Percentiles rank a stretch among this genome's conserved stretches.
Evolutionary conservation across 2,797 vertebrate genomes (phyloP).

Genomic region (Pempheris klunzingeri): DNA sequence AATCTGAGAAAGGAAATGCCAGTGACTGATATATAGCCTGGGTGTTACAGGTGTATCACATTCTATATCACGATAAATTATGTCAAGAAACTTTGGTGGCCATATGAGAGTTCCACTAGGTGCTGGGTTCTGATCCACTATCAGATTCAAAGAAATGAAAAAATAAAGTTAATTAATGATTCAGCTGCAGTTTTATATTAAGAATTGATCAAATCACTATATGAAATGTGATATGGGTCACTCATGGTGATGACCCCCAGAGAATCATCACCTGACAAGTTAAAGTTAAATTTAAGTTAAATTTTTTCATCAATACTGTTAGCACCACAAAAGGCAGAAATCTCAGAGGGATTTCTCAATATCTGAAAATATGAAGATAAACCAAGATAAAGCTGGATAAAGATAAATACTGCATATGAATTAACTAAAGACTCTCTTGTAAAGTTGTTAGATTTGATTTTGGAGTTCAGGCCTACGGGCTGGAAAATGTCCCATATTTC

Average conservation of each 20-base stretch:
- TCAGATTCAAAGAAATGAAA: neutral
- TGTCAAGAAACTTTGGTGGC: neutral
- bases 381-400: neutral
- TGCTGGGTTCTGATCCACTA: neutral
- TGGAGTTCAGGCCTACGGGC: slow-evolving; percentile 9
- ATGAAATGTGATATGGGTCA: neutral
- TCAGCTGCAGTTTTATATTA: neutral
- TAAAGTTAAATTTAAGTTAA: neutral
- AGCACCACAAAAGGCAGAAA: neutral
- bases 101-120: neutral
- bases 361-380: neutral
- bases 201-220: neutral
- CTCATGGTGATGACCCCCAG: neutral
- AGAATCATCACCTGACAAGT: neutral
- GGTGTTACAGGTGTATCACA: slow-evolving; percentile 17
- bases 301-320: neutral
- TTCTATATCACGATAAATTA: neutral
- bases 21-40: neutral
- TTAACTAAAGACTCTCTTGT: neutral
- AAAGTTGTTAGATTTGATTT: slow-evolving; percentile 27
- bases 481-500: slow-evolving; percentile 28
- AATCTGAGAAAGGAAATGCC: slow-evolving; percentile 24
- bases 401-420: neutral
- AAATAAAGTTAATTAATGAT: neutral
- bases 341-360: neutral